Evolutionary conservation across 2,888 invertebrate species (phyloP), one percentile per base, ranked within the genome.

Genomic region (Patella caerulea): DNA sequence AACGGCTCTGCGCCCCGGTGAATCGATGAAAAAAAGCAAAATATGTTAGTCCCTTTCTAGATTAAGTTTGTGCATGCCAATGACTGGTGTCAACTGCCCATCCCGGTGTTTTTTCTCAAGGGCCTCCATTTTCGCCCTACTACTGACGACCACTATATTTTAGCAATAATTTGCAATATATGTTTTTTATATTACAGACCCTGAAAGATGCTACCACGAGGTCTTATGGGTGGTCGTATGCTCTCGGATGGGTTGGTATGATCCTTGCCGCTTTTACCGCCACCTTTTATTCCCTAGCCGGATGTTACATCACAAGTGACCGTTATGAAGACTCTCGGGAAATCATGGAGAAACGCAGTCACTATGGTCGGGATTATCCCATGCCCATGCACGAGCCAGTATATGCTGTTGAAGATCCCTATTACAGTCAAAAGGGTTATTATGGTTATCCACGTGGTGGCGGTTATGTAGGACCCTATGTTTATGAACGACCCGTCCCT

Each of bases 161-260:
- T 45, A 45, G 9, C 45, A 45, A 45, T 45, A 45, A 9, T 45
- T 45, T 45, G 45, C 7, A 45, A 45, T 45, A 9, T 9, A 45
- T 45, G 7, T 45, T 45, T 45, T 4, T 45, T 45, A 7, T 45
- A 45, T 78, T 82, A 19, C 83, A 89, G 89, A 75, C 79, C 0
- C 69, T 87, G 29, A 82, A 85, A 72, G 76, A 77, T 1, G 84
- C 84, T 2, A 87, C 87, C 17, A 75, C 76, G 24, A 84, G 88
- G 14, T 73, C 73, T 4, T 89, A 88, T 73, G 87, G 86, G n/a
- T 90, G 85, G 83, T 90, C 89, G 9, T 90, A 90, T 84, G 87
- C 88, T 34, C 79, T 90, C 19, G 90, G 89, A 24, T 90, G 90
- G 90, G 82, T 88, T 14, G 88, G 86, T 15, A 88, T 88, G 86